Evolutionary conservation across 1,140 invertebrate species (phyloP), one percentile per base, ranked within the genome.

Genomic region (Eubasilissa regina): DNA sequence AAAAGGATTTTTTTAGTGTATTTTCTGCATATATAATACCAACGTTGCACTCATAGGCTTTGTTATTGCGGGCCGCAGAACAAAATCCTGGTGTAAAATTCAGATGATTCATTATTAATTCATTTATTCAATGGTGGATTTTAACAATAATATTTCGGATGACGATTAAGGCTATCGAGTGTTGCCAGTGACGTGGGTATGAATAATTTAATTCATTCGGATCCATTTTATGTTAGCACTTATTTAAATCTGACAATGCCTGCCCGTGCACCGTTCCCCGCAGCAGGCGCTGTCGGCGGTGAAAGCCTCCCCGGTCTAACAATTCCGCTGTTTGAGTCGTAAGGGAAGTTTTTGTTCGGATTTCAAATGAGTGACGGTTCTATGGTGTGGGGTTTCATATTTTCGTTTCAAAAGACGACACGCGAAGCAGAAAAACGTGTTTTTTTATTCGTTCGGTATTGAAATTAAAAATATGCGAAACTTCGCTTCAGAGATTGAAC

Each of bases 281-380:
- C 58, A 62, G 58, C 19, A 62, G 17, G 8, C 21, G 25, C 7
- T 25, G 3, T 21, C 58, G 21, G 1, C 58, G 12, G 58, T 62
- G 58, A 62, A 62, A 58, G 21, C 15, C 4, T 35, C 4, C 58
- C 58, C 58, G 9, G 25, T 35, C 25, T 35, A 25, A 25, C 58
- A 62, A 62, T 62, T 51, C 48, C 48, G 25, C 25, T 62, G 48
- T 51, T 51, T 45, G 35, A 60, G 56, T 60, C 12, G 73, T 75
- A 60, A 60, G 73, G 55, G 73, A 58, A 19, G 55, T 60, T 75
- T 75, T 75, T 75, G 73, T 75, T 75, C 55, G 21, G n/a, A 43
- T 51, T 45, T 44, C 25, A 75, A 75, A 58, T 75, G 73, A 75
- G 53, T 75, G 73, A 75, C 73, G 73, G 15, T 45, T 75, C 53